Evolutionary conservation across 2,113 vertebrate genomes (phyloP).

Genomic region (Grus americana): DNA sequence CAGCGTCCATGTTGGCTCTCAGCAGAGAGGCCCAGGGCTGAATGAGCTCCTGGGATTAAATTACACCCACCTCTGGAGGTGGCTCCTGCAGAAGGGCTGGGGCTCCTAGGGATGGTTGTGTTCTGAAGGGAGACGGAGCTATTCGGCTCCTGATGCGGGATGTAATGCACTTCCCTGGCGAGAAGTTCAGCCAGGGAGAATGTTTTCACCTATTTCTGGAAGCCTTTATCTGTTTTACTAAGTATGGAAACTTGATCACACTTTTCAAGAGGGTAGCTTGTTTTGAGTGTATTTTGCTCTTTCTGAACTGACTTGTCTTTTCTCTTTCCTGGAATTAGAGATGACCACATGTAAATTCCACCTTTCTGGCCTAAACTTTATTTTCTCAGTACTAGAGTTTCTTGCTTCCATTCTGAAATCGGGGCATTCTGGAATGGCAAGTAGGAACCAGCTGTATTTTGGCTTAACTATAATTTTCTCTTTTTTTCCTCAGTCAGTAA

Average conservation of each 20-base stretch:
- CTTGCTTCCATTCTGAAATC: not conserved
- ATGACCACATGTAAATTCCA: not conserved
- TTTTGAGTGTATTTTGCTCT: not conserved
- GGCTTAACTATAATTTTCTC: not conserved
- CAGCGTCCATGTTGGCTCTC: conserved; percentile 6
- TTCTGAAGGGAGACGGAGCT: not conserved
- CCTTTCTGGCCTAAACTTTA: not conserved
- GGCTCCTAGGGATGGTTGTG: not conserved
- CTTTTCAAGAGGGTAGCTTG: not conserved
- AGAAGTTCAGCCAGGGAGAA: not conserved
- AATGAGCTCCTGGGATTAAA: conserved; percentile 9
- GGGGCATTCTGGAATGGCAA: not conserved
- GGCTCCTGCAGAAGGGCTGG: not conserved
- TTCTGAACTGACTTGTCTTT: not conserved
- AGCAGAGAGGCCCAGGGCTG: not conserved
- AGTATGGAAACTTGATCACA: fast-evolving
- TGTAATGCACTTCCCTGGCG: fast-evolving
- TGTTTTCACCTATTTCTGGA: not conserved
- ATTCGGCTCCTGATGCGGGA: fast-evolving
- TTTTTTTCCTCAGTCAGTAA: not conserved
- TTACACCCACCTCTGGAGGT: conserved; percentile 19
- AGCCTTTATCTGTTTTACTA: not conserved
- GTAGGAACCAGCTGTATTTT: not conserved
- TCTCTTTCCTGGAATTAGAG: not conserved
- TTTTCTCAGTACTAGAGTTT: not conserved